Evolutionary conservation across 2,888 invertebrate species (phyloP).

Genomic region (Campoletis raptor): DNA sequence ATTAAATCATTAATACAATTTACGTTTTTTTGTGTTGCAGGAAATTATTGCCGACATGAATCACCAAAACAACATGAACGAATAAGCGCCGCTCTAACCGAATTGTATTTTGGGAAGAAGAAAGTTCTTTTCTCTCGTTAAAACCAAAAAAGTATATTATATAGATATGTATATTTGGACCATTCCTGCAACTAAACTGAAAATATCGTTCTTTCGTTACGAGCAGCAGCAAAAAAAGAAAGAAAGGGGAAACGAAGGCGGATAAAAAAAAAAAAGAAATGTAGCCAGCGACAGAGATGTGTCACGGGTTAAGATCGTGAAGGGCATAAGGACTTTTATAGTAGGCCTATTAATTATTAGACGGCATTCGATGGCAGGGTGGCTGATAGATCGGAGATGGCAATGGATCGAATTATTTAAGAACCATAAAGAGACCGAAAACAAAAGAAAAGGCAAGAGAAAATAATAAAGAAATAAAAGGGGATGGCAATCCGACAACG

Average conservation of each 20-base stretch:
- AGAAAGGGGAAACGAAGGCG: constrained; percentile 49
- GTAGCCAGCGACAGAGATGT: constrained; percentile 77
- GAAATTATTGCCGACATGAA: constrained; percentile 83
- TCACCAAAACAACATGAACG: constrained; percentile 83
- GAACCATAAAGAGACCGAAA: constrained; percentile 60
- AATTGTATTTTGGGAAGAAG: constrained; percentile 84
- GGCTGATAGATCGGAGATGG: constrained; percentile 78
- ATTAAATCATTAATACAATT: constrained; percentile 26
- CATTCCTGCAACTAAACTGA: constrained; percentile 84
- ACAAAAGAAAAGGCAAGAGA: constrained; percentile 59
- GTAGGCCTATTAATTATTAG: constrained; percentile 70
- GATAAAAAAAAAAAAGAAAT: constrained; percentile 61
- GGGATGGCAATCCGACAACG: constrained; percentile 64
- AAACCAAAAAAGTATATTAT: constrained; percentile 85
- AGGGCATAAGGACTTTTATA: constrained; percentile 71
- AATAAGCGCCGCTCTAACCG: constrained; percentile 82
- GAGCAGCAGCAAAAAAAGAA: constrained; percentile 77
- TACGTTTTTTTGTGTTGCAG: constrained; percentile 73
- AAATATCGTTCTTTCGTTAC: constrained; percentile 84
- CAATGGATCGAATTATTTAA: constrained; percentile 76
- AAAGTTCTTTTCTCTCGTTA: constrained; percentile 85
- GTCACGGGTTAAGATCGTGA: constrained; percentile 73
- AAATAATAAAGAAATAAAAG: constrained; percentile 57
- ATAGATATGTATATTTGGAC: constrained; percentile 85
- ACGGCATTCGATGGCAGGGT: constrained; percentile 70